Base-by-base conservation (phyloP, 2,113 vertebrate species). In the Pseudorectes ferrugineus region DNA sequence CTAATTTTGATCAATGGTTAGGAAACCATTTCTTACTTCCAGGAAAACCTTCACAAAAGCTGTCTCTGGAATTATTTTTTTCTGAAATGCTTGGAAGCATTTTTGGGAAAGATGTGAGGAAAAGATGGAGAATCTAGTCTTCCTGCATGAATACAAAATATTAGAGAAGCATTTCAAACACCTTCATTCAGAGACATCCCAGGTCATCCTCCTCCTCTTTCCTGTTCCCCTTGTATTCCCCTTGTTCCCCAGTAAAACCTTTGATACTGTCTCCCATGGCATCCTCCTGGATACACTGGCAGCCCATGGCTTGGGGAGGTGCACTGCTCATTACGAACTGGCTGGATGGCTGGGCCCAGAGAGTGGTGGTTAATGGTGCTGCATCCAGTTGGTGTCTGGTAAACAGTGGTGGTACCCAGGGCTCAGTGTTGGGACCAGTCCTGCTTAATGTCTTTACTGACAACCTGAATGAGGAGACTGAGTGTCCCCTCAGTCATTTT, bases 1-100 rank as follows among this genome's bases (percentile, higher is more conserved):
- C 62, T 83, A 76, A 61, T 88, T 92, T 76, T 77, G 75, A 58
- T 88, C 88, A 70, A 49, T 49, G 58, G 49, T 58, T 73, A 88
- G 62, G 83, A 92, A 74, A 74, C 29, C 14, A 14, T 65, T 75
- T 51, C 51, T 70, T 54, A 35, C 52, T 91, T 94, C 43, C 48
- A 92, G 73, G 24, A 84, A 84, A 74, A 59, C 33, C 71, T 85
- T 59, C 57, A 75, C 19, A 51, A 52, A 92, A 78, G 22, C 21
- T 70, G 31, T 63, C 48, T 40, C 2, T 25, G 28, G 24, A 71
- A 84, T 70, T n/a, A 31, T 16, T 66, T 68, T 89, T 86, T 86
- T 18, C n/a, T 91, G 31, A 89, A 62, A 77, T 24, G 2, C 21
- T 62, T 93, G 61, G 61, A 89, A 87, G 9, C 7, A 54, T 36